phyloP scores from a whole-genome alignment of 2,888 invertebrate genomes.

The Hirtodrosophila trivittata region DNA sequence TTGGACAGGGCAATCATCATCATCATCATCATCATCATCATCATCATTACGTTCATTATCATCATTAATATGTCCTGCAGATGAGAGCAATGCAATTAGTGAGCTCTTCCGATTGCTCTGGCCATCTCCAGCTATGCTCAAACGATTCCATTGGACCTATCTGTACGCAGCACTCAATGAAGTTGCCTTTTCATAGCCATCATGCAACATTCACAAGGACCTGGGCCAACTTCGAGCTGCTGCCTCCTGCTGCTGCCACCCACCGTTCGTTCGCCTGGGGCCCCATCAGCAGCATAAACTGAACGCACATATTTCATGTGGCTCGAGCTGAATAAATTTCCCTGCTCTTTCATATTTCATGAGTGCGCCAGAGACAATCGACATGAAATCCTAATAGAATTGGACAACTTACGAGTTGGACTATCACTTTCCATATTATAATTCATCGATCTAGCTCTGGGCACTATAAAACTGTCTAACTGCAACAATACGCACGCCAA shows the following conservation, averaged over 20 bases:
- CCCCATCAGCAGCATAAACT: constrained; percentile 70
- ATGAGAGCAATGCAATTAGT: constrained; percentile 27
- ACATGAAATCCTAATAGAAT: constrained; percentile 19
- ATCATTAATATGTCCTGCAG: too few relatives aligned
- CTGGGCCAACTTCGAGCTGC: constrained; percentile 4
- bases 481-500: too few relatives aligned
- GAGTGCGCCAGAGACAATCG: constrained; percentile 21
- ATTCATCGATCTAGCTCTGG: not conserved
- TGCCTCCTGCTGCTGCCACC: constrained; percentile 1
- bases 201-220: constrained; percentile 39
- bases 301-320: constrained; percentile 63
- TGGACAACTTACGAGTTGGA: constrained; percentile 1
- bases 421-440: not conserved
- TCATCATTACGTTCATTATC: not conserved
- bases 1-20: not conserved
- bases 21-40: not conserved
- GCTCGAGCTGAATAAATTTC: constrained; percentile 46
- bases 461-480: too few relatives aligned
- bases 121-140: not conserved
- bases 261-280: constrained; percentile 31
- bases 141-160: constrained; percentile 18
- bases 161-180: constrained; percentile 25
- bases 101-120: constrained; percentile 8
- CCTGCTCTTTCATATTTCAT: constrained; percentile 64
- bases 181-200: constrained; percentile 1